A percentile compares a stretch with the other conserved stretches of the same genome.
phyloP scores from a whole-genome alignment of 2,888 invertebrate species.

The Zygothrica quintamaculata region DNA sequence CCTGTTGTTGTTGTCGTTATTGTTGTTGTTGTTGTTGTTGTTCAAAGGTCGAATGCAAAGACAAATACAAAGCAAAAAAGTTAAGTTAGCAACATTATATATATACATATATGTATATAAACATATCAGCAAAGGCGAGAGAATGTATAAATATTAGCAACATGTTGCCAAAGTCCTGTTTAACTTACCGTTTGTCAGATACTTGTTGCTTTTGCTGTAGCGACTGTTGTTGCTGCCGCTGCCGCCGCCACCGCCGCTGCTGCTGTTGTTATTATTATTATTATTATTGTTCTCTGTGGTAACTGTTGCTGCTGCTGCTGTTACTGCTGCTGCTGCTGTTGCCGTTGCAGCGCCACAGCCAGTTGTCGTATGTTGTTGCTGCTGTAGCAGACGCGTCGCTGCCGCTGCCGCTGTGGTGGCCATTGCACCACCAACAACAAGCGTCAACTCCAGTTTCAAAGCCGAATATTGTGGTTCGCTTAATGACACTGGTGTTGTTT shows the following conservation, averaged over 20 bases:
- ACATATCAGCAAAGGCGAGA: too few species aligned
- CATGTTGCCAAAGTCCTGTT: conserved; percentile 48
- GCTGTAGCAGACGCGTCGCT: conserved; percentile 54
- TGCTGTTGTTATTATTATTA: conserved; percentile 52
- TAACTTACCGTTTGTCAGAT: conserved; percentile 74
- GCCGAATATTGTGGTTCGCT: conserved; percentile 82
- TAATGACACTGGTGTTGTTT: conserved; percentile 82
- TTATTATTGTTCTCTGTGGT: conserved; percentile 59
- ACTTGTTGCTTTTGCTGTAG: conserved; percentile 63
- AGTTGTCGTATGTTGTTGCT: conserved; percentile 48
- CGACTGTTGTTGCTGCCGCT: conserved; percentile 56
- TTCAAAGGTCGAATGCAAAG: conserved; percentile 3
- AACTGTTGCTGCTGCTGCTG: conserved; percentile 25
- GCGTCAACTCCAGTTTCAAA: conserved; percentile 75
- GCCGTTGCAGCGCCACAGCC: conserved; percentile 53
- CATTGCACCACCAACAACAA: conserved; percentile 60
- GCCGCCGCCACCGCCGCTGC: too few species aligned
- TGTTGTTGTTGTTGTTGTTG: too few species aligned
- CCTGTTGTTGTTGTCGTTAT: conserved; percentile 57
- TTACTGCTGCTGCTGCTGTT: conserved; percentile 14
- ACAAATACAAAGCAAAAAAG: not conserved
- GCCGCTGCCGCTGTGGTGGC: conserved; percentile 58
- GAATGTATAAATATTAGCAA: conserved; percentile 33
- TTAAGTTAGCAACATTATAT: too few species aligned
- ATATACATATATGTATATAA: too few species aligned